Conservation (phyloP, 2,888 invertebrate species). For the Leptinotarsa tumamoca region DNA sequence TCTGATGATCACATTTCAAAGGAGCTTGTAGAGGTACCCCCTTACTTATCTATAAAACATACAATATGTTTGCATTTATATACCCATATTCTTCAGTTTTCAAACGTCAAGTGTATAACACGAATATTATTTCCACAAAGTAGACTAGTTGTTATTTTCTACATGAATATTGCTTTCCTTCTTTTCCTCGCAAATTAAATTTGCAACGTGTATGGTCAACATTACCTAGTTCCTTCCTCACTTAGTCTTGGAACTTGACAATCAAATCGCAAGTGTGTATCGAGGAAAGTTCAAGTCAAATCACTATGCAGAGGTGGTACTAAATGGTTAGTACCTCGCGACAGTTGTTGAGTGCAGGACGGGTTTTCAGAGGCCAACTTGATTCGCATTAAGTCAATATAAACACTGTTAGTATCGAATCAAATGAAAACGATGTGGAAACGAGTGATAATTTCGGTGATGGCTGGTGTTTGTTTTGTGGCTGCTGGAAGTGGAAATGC, state of each 20-base stretch:
- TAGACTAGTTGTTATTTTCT: too few species aligned
- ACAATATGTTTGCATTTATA: too few species aligned
- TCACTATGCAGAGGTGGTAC: constrained; percentile 4
- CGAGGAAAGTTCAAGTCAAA: constrained; percentile 17
- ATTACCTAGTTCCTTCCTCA: constrained; percentile 1
- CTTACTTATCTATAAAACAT: too few species aligned
- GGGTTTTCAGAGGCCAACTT: constrained; percentile 17
- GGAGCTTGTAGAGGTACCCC: too few species aligned
- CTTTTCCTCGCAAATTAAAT: background rate
- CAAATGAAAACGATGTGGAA: background rate
- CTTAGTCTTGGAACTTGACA: constrained; percentile 2
- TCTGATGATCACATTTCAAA: too few species aligned
- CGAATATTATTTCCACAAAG: too few species aligned
- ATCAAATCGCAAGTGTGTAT: constrained; percentile 18
- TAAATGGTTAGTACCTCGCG: constrained; percentile 6
- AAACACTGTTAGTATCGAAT: background rate
- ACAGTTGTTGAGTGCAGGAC: constrained; percentile 9
- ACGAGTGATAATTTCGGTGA: constrained; percentile 11
- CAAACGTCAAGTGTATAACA: too few species aligned
- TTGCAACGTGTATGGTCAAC: constrained; percentile 6
- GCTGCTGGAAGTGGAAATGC: constrained; percentile 21
- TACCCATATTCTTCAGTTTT: too few species aligned
- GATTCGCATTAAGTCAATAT: constrained; percentile 4
- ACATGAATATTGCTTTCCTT: too few species aligned
- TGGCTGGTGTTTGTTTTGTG: constrained; percentile 25